Base-by-base conservation (phyloP, 2,888 invertebrate genomes). In the Drosophila anomalipes region DNA sequence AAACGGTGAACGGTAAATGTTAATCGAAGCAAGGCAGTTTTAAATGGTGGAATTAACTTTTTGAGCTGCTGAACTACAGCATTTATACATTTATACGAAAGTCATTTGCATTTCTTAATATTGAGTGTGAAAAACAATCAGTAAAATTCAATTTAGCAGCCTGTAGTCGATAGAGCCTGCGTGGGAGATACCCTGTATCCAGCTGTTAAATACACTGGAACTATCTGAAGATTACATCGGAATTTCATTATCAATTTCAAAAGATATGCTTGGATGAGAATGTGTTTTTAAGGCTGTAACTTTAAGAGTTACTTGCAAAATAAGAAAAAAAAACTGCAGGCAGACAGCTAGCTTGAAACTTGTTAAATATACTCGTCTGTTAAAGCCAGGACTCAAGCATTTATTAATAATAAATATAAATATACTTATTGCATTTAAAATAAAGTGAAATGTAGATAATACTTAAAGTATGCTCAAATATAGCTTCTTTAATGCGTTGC, bases 1-100 rank as follows among this genome's bases (percentile, higher is more conserved):
- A 66, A 66, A 30, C 44, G 47, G 51, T 26, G n/a, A 60, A 32
- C 35, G 44, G 51, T 28, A 30, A 61, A 32, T 30, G 28, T 26
- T 47, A 26, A 47, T 26, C 47, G 47, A 16, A 47, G 9, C 9
- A 47, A 47, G 16, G 16, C 4, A 26, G 9, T 12, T 22, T 44
- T 22, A 22, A 12, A 44, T 22, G 12, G 0, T 5, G 22, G 44
- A 12, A 22, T 44, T 14, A 44, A 14, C 12, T 44, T 44, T 12
- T 44, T 22, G 12, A 44, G 12, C 44, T 44, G 22, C 5, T 44
- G 12, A 22, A 22, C 2, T 3, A 0, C 6, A 12, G 22, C 12
- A 44, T 22, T 44, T 44, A 5, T 12, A 22, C 2, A 37, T 35
- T 35, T 35, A 1, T 35, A 4, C 14, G 4, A 16, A 37, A 37